Evolutionary conservation across 2,888 invertebrate species (phyloP), one percentile per base, ranked within the genome.

Genomic region (Phaonia tiefii): DNA sequence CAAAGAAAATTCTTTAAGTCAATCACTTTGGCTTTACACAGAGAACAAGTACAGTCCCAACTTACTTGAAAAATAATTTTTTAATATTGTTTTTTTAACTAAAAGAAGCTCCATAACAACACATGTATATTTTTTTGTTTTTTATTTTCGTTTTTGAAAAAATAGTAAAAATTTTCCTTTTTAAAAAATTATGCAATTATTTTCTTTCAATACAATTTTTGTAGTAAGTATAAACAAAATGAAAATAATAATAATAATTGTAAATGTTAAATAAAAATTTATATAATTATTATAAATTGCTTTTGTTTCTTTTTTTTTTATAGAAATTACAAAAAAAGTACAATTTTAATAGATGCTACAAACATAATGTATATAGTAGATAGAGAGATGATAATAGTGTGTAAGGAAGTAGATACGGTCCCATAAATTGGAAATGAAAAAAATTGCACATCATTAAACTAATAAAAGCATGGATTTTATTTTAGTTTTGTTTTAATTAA

Each of bases 401-500:
- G n/a, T n/a, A n/a, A n/a, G n/a, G n/a, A 31, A 31, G 31, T 31
- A 63, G 54, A 25, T 63, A 54, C 63, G 63, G 63, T 63, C 37
- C 42, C 63, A 39, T 42, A 63, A 60, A 73, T 73, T 78, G 71
- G 78, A 77, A 81, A 74, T 44, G 63, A 42, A 65, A 76, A n/a
- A 81, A 81, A 81, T 81, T 81, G 81, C 81, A 81, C 81, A 78
- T 58, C 42, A 81, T 81, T 81, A 81, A 81, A 81, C 78, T 81
- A 81, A 81, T 81, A 81, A 81, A 81, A 81, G 81, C 78, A 78
- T 81, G 69, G 25, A 74, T 65, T 73, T 63, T 72, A 22, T 72
- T 51, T 58, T 71, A 17, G 11, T 51, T 69, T 69, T 17, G 51
- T 56, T 69, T 42, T 56, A 54, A 69, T 69, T 73, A 75, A 78